Base-by-base conservation (phyloP, 2,888 invertebrate genomes). In the Drosophila ustulata region DNA sequence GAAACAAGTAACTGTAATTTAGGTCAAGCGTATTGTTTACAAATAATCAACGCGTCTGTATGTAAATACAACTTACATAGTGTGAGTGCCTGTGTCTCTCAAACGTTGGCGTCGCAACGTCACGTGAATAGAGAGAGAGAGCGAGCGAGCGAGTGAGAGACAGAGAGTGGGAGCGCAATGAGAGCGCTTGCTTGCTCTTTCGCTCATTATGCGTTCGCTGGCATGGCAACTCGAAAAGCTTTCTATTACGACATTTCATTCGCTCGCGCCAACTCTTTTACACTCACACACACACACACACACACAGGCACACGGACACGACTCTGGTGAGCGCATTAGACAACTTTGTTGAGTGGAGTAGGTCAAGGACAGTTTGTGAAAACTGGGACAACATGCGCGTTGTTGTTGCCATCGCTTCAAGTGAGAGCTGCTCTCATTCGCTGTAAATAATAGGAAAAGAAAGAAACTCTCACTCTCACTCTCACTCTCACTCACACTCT, bases 1-100 rank as follows among this genome's bases (percentile, higher is more conserved):
- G 66, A 69, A 89, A 90, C 90, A 90, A 89, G 90, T 86, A 89
- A 86, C 88, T 75, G 80, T 78, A 80, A 80, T 80, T 91, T 92
- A 91, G 91, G 91, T 92, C 91, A 91, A 92, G 91, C 91, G 90
- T 92, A 91, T 91, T 92, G 92, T 91, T 92, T 91, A 92, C 90
- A 89, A 92, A 90, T 89, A 90, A 89, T 85, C 83, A 82, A 82
- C 75, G 75, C 73, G 50, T 85, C 64, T 79, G 56, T 56, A 61
- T 71, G 67, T 63, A 63, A 65, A 59, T 57, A 57, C 67, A 57
- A 43, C 46, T 26, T 43, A 32, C 43, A 32, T 39, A 39, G 11
- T 11, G 13, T 39, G 26, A 13, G 28, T 5, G 8, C 39, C 8
- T 25, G 18, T 41, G 39, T 41, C 64, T 61, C 80, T 82, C 69